Percentiles rank a stretch among this genome's conserved stretches.
These are phyloP conservation scores for Sminthopsis crassicaudata DNA, from an alignment of 2,113 vertebrate genomes.

Conservation along the genomic window DNA sequence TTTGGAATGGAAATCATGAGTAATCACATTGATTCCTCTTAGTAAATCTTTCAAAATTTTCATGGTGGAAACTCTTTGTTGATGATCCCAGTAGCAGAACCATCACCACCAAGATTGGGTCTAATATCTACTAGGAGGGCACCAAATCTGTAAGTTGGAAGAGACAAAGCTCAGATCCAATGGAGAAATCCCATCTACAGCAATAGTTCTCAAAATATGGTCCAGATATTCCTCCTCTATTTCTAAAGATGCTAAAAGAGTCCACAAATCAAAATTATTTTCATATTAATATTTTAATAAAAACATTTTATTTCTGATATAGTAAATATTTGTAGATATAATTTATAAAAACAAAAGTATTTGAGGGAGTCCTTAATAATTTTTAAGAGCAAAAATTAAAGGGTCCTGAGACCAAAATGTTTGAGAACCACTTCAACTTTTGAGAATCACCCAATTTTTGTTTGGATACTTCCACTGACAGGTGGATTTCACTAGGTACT, in stretches of 20 bases:
- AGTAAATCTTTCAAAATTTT: neutral
- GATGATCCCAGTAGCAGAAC: neutral
- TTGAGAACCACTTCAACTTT: neutral
- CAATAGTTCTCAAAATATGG: neutral
- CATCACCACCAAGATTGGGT: neutral
- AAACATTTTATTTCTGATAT: neutral
- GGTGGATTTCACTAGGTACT: neutral
- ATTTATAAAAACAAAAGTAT: neutral
- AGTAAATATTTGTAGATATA: neutral
- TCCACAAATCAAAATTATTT: neutral
- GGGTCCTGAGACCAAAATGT: neutral
- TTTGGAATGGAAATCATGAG: neutral
- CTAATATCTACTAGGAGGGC: neutral
- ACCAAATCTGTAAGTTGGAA: neutral
- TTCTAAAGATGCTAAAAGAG: neutral
- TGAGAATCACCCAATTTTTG: neutral
- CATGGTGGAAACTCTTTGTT: neutral
- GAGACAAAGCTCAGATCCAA: neutral
- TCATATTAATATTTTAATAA: neutral
- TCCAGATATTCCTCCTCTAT: neutral
- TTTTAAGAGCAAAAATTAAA: neutral
- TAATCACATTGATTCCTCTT: neutral
- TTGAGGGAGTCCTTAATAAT: neutral
- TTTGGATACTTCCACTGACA: neutral
- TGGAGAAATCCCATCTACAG: neutral